phyloP scores from a whole-genome alignment of 2,797 vertebrate species.

The Acrocephalus scirpaceus region DNA sequence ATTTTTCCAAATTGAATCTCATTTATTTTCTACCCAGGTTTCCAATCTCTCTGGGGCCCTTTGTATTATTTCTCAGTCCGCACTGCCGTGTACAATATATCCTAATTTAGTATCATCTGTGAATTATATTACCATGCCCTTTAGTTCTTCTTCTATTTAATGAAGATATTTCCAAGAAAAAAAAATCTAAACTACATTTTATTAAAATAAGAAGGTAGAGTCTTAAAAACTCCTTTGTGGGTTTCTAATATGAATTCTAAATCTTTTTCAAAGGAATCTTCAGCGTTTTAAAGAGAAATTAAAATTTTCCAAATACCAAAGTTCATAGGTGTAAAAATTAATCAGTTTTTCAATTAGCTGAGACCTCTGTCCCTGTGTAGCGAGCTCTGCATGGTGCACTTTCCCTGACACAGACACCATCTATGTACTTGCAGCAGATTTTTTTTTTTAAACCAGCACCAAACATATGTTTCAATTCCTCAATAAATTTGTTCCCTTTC shows the following conservation, averaged over 20 bases:
- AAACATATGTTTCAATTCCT: constrained; percentile 54
- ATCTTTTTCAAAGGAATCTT: constrained; percentile 34
- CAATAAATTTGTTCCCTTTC: constrained; percentile 40
- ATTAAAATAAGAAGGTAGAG: constrained; percentile 48
- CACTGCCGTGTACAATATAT: constrained; percentile 67
- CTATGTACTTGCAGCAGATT: not conserved
- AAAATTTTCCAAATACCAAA: constrained; percentile 1
- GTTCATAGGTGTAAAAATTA: not conserved
- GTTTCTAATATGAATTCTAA: not conserved
- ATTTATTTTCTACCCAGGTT: constrained; percentile 71
- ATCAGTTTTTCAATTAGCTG: constrained; percentile 41
- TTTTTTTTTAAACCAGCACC: not conserved
- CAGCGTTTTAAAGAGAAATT: constrained; percentile 15
- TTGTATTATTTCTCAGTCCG: constrained; percentile 66
- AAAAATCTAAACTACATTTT: constrained; percentile 49
- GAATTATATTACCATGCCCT: constrained; percentile 75
- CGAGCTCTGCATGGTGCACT: not conserved
- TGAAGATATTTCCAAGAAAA: constrained; percentile 69
- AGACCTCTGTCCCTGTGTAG: not conserved
- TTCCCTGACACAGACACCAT: not conserved
- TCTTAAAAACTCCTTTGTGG: constrained; percentile 51
- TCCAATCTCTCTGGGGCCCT: constrained; percentile 66
- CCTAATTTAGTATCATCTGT: constrained; percentile 72
- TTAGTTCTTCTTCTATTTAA: constrained; percentile 73
- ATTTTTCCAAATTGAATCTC: constrained; percentile 73